Base-by-base conservation (phyloP, 1,140 invertebrate genomes). In the Gonioctena quinquepunctata region DNA sequence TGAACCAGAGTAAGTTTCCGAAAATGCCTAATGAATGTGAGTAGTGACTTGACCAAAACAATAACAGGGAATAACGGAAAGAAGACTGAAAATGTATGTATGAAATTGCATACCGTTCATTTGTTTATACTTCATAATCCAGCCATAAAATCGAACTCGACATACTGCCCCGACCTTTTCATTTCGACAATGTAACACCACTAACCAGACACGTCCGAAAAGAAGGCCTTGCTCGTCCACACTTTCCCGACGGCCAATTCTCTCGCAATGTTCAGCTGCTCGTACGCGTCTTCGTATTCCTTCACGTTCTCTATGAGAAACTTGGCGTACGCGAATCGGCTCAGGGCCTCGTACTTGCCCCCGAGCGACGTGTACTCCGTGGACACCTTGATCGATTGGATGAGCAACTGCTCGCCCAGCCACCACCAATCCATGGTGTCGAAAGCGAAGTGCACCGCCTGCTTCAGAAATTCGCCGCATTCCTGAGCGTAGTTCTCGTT, bases 401-500 rank as follows among this genome's bases (percentile, higher is more conserved):
- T 72, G 25, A 86, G 86, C 11, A 90, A 81, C 33, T 85, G 85
- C 59, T 90, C 86, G 2, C 87, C 86, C 1, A 89, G 70, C 88
- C 88, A 90, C 72, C 86, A 82, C 78, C 88, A 88, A 25, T 87
- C 86, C 70, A 83, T 84, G 22, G 81, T 80, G 49, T 81, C 80
- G 28, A 84, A 84, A 60, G 85, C 80, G 68, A 86, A 89, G 59
- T 78, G 75, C 21, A 86, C 25, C 1, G 86, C 87, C 0, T 85
- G 71, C 1, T 80, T 69, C 2, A 88, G 66, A 4, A 89, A 76
- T 13, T 80, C 74, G 8, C 82, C 77, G 25, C 80, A 79, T 81
- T 86, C 84, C 1, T 77, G 74, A 19, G 48, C 25, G 13, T 57
- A 66, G 26, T 50, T 18, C 73, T 71, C 59, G 18, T 23, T 50